Evolutionary conservation across 2,888 invertebrate genomes (phyloP), one percentile per base, ranked within the genome.

Genomic region (Meganola albula): DNA sequence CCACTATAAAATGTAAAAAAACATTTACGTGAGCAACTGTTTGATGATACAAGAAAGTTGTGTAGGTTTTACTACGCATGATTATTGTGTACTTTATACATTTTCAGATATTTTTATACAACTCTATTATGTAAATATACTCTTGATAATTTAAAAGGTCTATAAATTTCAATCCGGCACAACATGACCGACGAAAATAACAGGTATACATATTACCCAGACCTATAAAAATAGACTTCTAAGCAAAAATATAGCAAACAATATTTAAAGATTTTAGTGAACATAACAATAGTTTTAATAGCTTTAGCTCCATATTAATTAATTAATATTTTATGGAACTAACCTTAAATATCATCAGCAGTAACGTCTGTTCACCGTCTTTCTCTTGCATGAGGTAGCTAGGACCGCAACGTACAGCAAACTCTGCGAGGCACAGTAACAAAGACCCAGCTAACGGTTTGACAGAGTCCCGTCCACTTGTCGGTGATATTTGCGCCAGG

Each of bases 351-450:
- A 95, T 91, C 38, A 91, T 89, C 23, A 93, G 83, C 36, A 94
- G 74, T 13, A 90, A 53, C 0, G 86, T 75, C 27, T 84, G 76
- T 1, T 71, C 73, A 0, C 67, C 73, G 11, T 87, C 88, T 12
- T 79, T 85, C 35, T 88, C 79, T 21, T 88, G 80, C 63, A 92
- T 72, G 46, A 93, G 82, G 28, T 89, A 78, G n/a, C 74, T 60
- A 0, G 90, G 90, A 0, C 93, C 93, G 52, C 97, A 89, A 27
- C 92, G 89, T 90, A 98, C 96, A 33, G 96, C 96, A 92, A 97
- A 97, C 77, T 98, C 97, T 0, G 96, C 96, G 40, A 98, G 86
- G 65, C 96, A 95, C 34, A 97, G 90, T 58, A 98, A 88, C 51
- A 97, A 86, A 0, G 96, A 93, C 14, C 93, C 91, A 8, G 93